Percentiles rank a stretch among this genome's conserved stretches.
These are phyloP conservation scores for Platyscapa corneri DNA, from an alignment of 1,140 invertebrate genomes.

Conservation along the genomic window DNA sequence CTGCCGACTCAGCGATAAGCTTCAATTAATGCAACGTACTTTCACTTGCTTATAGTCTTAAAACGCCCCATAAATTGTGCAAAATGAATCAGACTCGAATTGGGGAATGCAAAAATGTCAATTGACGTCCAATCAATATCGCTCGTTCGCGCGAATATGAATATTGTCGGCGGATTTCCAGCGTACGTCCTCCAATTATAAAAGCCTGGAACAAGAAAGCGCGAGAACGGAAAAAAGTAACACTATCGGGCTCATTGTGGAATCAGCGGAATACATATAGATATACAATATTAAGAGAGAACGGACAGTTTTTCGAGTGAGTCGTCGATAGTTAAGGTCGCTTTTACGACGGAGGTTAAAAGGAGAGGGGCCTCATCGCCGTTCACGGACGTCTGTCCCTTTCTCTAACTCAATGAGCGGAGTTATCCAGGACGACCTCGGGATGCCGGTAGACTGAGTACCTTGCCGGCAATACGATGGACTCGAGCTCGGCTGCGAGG, in stretches of 20 bases:
- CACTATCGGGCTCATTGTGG: neutral
- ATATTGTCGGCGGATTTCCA: neutral
- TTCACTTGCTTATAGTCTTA: neutral
- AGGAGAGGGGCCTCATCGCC: neutral
- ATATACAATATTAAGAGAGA: neutral
- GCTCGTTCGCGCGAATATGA: neutral
- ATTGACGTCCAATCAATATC: too few relatives aligned
- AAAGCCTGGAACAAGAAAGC: neutral
- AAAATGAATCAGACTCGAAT: neutral
- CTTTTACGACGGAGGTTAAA: too few relatives aligned
- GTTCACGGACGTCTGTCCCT: conserved; percentile 22
- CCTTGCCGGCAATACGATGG: conserved; percentile 92
- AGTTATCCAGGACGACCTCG: conserved; percentile 70
- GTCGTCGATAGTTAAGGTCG: neutral
- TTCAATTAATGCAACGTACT: neutral
- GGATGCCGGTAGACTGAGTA: conserved; percentile 76
- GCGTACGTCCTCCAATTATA: conserved; percentile 7
- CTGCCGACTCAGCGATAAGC: neutral
- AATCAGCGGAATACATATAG: neutral
- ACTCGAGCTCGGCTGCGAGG: conserved; percentile 91
- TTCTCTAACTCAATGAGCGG: conserved; percentile 63
- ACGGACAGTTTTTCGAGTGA: neutral
- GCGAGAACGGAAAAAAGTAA: neutral
- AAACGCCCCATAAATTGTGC: neutral
- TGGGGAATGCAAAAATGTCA: neutral